These are phyloP conservation scores for Limnephilus marmoratus DNA, from an alignment of 2,888 invertebrate genomes.

Conservation along the genomic window DNA sequence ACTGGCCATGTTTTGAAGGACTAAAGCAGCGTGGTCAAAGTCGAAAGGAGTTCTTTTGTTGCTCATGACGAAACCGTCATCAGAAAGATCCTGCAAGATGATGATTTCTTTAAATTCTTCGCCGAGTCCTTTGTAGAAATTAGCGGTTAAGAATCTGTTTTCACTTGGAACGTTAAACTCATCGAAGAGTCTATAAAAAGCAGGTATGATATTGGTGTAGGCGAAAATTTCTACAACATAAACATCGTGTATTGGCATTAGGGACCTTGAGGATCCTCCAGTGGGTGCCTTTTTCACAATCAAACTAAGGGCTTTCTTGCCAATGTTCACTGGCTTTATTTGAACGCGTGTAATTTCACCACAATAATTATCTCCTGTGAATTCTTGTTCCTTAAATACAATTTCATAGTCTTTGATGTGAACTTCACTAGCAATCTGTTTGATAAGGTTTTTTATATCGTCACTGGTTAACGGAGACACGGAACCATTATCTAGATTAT, in stretches of 20 bases:
- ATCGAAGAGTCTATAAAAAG: constrained; percentile 66
- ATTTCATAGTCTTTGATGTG: constrained; percentile 41
- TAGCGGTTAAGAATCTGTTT: constrained; percentile 68
- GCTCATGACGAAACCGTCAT: constrained; percentile 69
- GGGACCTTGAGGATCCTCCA: not conserved
- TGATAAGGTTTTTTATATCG: constrained; percentile 18
- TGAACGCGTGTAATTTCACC: constrained; percentile 53
- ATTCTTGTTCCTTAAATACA: constrained; percentile 9
- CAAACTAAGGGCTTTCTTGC: not conserved
- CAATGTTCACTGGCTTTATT: constrained; percentile 36
- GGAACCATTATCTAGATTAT: not conserved
- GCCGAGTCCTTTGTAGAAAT: constrained; percentile 68
- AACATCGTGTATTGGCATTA: constrained; percentile 7
- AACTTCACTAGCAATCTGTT: constrained; percentile 45
- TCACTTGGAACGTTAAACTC: constrained; percentile 67
- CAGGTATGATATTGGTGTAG: constrained; percentile 48
- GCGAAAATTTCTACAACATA: constrained; percentile 39
- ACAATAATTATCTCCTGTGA: constrained; percentile 59
- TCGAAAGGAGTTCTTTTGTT: constrained; percentile 70
- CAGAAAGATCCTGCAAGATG: constrained; percentile 70
- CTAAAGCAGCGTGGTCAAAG: constrained; percentile 70
- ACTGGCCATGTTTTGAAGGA: constrained; percentile 70
- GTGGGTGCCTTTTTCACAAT: not conserved
- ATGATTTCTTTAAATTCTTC: constrained; percentile 68
- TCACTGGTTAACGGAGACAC: not conserved